A percentile compares a stretch with the other conserved stretches of the same genome.
Evolutionary conservation across 2,797 vertebrate species (phyloP).

Genomic region (Cynopterus sphinx): DNA sequence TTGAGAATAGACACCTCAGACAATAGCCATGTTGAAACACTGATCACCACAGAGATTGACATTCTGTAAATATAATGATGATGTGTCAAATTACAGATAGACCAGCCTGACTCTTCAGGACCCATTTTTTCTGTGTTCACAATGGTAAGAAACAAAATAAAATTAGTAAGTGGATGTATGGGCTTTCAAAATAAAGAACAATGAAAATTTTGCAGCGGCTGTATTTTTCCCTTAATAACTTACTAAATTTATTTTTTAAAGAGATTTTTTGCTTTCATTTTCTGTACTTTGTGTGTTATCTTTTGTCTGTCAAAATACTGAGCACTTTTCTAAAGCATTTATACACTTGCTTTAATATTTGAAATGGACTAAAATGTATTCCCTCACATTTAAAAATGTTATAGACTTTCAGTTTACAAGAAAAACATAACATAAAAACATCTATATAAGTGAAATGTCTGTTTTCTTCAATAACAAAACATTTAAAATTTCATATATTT

Average conservation of each 20-base stretch:
- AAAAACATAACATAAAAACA: not conserved
- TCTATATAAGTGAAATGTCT: not conserved
- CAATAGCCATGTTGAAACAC: not conserved
- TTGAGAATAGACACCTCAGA: not conserved
- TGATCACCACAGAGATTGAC: not conserved
- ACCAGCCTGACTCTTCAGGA: not conserved
- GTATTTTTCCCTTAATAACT: not conserved
- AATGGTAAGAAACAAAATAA: not conserved
- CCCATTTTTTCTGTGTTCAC: not conserved
- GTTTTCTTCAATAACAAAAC: not conserved
- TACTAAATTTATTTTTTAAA: not conserved
- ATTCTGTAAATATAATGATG: not conserved
- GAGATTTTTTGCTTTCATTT: not conserved
- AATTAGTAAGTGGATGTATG: not conserved
- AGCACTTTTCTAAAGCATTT: slow-evolving; percentile 45
- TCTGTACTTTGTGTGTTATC: not conserved
- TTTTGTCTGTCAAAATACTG: slow-evolving; percentile 32
- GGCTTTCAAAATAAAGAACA: not conserved
- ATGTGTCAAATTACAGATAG: not conserved
- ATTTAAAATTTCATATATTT: not conserved
- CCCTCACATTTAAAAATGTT: not conserved
- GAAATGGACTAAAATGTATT: not conserved
- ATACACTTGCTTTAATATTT: slow-evolving; percentile 13
- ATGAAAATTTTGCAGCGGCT: not conserved
- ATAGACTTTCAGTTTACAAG: not conserved